phyloP scores from a whole-genome alignment of 2,797 vertebrate species.

The Gadopsis marmoratus region DNA sequence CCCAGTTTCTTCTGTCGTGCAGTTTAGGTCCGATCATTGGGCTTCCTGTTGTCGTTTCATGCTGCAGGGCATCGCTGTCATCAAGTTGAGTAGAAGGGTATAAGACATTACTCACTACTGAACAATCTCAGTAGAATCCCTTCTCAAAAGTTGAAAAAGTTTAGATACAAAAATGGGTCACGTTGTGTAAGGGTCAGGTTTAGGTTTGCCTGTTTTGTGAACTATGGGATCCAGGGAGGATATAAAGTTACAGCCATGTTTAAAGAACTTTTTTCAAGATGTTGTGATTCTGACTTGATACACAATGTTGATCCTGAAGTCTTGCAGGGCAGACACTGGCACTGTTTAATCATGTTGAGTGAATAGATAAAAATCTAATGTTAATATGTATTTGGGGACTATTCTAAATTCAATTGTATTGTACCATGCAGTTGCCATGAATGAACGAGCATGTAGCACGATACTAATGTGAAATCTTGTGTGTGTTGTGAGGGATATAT shows the following conservation, averaged over 20 bases:
- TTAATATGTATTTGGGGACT: conserved; percentile 11
- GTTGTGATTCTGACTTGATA: not conserved
- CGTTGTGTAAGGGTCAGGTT: not conserved
- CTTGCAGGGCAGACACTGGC: conserved; percentile 1
- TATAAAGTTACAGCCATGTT: conserved; percentile 38
- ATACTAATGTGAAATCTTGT: conserved; percentile 39
- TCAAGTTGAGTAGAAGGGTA: conserved; percentile 48
- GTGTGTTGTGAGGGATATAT: conserved; percentile 66
- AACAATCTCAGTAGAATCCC: conserved; percentile 5
- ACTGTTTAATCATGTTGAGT: conserved; percentile 18
- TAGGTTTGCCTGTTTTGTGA: not conserved
- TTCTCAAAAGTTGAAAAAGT: conserved; percentile 7
- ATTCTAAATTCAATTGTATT: conserved; percentile 34
- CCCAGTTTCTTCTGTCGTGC: conserved; percentile 64
- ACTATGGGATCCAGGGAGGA: conserved; percentile 20
- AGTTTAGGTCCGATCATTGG: conserved; percentile 53
- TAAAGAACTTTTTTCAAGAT: not conserved
- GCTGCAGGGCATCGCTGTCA: conserved; percentile 80
- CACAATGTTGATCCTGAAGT: not conserved
- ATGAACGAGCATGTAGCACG: conserved; percentile 5
- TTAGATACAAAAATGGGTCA: not conserved
- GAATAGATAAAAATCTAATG: conserved; percentile 2
- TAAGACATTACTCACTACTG: conserved; percentile 28
- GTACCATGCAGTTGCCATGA: not conserved
- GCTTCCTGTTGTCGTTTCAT: conserved; percentile 67